Percentiles rank a stretch among this genome's conserved stretches.
phyloP scores from a whole-genome alignment of 2,797 vertebrate species.

The Rhinichthys osculus region DNA sequence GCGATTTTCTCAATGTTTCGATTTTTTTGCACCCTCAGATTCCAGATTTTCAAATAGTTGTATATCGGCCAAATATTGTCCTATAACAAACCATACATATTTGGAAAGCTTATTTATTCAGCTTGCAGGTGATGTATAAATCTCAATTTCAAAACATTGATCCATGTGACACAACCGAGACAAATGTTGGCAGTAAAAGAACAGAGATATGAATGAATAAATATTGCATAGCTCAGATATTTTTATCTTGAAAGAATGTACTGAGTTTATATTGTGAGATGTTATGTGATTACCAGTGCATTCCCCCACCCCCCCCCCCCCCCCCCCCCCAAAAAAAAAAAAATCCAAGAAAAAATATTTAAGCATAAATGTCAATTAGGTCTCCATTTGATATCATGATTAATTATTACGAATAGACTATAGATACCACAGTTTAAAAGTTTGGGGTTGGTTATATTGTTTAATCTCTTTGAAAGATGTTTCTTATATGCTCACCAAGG shows the following conservation, averaged over 20 bases:
- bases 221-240: neutral
- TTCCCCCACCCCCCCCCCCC: neutral
- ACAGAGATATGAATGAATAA: neutral
- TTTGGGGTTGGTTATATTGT: neutral
- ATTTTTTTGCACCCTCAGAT: no score
- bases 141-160: no score
- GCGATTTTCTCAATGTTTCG: no score
- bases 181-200: constrained; percentile 8
- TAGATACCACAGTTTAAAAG: neutral
- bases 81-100: no score
- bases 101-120: no score
- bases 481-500: neutral
- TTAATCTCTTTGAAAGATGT: neutral
- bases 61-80: no score
- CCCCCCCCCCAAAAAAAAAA: no score
- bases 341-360: neutral
- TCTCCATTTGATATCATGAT: neutral
- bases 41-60: no score
- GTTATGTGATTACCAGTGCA: neutral
- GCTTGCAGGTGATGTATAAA: no score
- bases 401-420: neutral
- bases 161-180: neutral
- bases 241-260: neutral
- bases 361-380: neutral
- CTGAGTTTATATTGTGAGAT: neutral